A percentile compares a stretch with the other conserved stretches of the same genome.
These are phyloP conservation scores for Stegana nigrithorax DNA, from an alignment of 2,888 invertebrate genomes.

Conservation along the genomic window DNA sequence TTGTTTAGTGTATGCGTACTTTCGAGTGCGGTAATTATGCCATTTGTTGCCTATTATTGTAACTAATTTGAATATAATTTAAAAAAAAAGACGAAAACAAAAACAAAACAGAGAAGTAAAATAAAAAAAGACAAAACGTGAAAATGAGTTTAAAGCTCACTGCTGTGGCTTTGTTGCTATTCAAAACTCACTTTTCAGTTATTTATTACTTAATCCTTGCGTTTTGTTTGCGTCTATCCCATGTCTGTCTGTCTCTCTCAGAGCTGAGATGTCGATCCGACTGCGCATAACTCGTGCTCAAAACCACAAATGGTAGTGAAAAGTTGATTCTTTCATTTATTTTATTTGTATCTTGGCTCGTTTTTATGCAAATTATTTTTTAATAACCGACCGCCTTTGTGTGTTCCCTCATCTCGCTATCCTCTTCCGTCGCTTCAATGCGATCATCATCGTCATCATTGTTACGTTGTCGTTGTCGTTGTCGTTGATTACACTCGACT, in stretches of 20 bases:
- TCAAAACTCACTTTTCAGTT: slow-evolving; percentile 29
- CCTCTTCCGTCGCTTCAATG: not conserved
- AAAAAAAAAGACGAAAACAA: no score
- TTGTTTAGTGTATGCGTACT: slow-evolving; percentile 19
- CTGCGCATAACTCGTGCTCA: no score
- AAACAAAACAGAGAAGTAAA: no score
- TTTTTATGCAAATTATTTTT: slow-evolving; percentile 63
- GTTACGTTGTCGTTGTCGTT: not conserved
- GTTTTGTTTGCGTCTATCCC: slow-evolving; percentile 43
- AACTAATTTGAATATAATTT: slow-evolving; percentile 62
- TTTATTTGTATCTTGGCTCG: slow-evolving; percentile 18
- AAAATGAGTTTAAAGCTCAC: no score
- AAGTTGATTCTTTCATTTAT: slow-evolving; percentile 3
- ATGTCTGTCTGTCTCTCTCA: no score
- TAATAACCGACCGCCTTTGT: slow-evolving; percentile 49
- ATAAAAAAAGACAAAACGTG: no score
- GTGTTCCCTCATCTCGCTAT: slow-evolving; percentile 2
- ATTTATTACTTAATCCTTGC: slow-evolving; percentile 61
- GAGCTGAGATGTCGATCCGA: no score
- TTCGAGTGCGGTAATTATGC: slow-evolving; percentile 42
- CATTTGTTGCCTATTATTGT: slow-evolving; percentile 51
- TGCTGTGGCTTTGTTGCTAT: not conserved
- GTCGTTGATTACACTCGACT: slow-evolving; percentile 19
- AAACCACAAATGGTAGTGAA: slow-evolving; percentile 15
- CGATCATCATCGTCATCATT: not conserved